Conservation (phyloP, 1,140 invertebrate species). For the Rhagoletis pomonella region DNA sequence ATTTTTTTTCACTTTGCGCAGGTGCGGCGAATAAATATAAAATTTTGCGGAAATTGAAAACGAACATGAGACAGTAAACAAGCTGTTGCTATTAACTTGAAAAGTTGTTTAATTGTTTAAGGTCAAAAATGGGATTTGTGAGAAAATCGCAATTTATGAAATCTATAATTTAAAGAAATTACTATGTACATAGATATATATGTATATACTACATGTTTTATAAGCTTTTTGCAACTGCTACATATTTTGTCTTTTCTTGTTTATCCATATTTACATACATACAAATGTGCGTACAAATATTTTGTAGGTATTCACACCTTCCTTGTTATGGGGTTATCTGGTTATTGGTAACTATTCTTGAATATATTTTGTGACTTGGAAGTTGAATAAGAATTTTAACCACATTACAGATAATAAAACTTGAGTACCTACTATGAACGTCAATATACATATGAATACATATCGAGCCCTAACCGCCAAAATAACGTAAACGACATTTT, state of each 20-base stretch:
- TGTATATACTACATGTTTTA: not conserved
- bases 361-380: too few relatives aligned
- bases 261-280: too few relatives aligned
- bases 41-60: slow-evolving; percentile 22
- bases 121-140: not conserved
- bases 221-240: not conserved
- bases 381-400: too few relatives aligned
- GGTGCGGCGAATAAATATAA: not conserved
- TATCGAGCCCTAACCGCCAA: too few relatives aligned
- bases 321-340: too few relatives aligned
- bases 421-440: too few relatives aligned
- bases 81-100: not conserved
- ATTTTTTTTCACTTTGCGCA: slow-evolving; percentile 9
- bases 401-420: too few relatives aligned
- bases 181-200: not conserved
- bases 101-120: slow-evolving; percentile 36
- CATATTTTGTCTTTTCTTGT: not conserved
- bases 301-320: too few relatives aligned
- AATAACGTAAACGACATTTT: too few relatives aligned
- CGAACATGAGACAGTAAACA: not conserved
- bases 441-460: too few relatives aligned
- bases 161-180: not conserved
- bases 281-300: too few relatives aligned
- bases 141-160: not conserved
- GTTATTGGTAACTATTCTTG: too few relatives aligned